phyloP scores from a whole-genome alignment of 2,113 vertebrate species.

The Trogon melanurus region DNA sequence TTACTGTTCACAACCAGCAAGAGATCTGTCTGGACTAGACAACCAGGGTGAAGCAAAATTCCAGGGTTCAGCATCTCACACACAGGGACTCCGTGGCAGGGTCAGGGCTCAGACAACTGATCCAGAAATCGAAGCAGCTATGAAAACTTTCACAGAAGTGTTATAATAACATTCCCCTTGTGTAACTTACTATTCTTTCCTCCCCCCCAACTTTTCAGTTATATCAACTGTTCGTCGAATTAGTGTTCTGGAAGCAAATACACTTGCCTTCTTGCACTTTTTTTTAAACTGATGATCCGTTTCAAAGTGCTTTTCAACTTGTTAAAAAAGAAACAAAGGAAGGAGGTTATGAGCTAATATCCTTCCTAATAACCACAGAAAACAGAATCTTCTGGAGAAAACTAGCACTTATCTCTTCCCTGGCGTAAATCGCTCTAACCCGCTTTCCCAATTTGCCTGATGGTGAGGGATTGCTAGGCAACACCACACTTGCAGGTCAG shows the following conservation, averaged over 20 bases:
- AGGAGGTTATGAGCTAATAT: neutral
- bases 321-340: neutral
- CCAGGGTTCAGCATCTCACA: neutral
- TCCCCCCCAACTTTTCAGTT: neutral
- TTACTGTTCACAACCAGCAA: neutral
- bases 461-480: constrained; percentile 17
- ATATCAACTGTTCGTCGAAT: neutral
- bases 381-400: constrained; percentile 4
- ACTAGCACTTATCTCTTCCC: constrained; percentile 18
- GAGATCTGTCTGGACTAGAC: neutral
- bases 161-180: neutral
- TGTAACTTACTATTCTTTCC: neutral
- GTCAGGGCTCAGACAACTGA: neutral
- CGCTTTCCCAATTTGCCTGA: neutral
- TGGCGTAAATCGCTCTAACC: neutral
- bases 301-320: neutral
- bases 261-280: neutral
- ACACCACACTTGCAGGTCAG: constrained; percentile 24
- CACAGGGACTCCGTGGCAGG: neutral
- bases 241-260: neutral
- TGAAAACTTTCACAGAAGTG: neutral
- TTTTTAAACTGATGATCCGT: neutral
- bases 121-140: neutral
- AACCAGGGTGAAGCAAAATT: neutral
- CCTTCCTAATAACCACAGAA: constrained; percentile 27